These are phyloP conservation scores for Alfaro cultratus DNA, from an alignment of 2,797 vertebrate species.

Conservation along the genomic window DNA sequence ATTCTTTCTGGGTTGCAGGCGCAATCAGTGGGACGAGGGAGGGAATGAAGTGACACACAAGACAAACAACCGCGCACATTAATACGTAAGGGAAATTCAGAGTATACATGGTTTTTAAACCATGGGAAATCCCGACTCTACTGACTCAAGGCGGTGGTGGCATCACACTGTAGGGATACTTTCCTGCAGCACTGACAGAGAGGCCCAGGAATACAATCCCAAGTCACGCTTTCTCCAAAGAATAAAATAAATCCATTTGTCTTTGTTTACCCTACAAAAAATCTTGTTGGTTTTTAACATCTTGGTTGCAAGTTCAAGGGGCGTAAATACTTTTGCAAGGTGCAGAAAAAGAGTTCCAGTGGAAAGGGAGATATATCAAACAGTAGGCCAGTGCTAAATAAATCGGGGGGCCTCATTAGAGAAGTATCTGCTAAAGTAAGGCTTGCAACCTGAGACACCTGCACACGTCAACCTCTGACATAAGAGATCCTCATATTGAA, in stretches of 20 bases:
- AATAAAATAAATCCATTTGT: too few species aligned
- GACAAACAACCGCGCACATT: background rate
- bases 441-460: conserved; percentile 52
- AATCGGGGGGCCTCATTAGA: background rate
- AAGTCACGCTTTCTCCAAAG: background rate
- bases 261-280: too few species aligned
- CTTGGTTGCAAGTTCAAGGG: background rate
- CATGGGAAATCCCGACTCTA: background rate
- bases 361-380: background rate
- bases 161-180: background rate
- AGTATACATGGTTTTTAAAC: background rate
- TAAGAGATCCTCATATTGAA: background rate
- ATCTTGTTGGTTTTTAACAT: too few species aligned
- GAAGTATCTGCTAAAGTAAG: conserved; percentile 13
- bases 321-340: background rate
- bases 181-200: background rate
- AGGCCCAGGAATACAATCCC: background rate
- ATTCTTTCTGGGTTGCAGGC: background rate
- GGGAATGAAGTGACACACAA: background rate
- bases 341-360: background rate
- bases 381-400: background rate
- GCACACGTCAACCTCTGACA: conserved; percentile 52
- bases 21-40: background rate
- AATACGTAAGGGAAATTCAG: background rate
- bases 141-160: background rate